Conservation (phyloP, 1,140 invertebrate species). For the Apis florea region DNA sequence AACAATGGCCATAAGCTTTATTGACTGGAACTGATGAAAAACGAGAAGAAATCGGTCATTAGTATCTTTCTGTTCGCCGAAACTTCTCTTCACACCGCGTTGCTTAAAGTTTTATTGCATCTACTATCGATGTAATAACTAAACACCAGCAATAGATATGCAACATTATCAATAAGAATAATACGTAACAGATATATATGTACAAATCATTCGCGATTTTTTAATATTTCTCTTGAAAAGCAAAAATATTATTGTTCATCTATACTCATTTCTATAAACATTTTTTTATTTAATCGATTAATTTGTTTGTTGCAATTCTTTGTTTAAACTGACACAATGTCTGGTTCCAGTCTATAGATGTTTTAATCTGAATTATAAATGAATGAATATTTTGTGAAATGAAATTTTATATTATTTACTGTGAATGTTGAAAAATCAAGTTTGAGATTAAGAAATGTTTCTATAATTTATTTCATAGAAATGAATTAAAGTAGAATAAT, state of each 20-base stretch:
- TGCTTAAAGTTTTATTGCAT: slow-evolving; percentile 50
- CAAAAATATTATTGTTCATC: slow-evolving; percentile 43
- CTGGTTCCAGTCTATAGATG: not conserved
- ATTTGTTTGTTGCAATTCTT: not conserved
- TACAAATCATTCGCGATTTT: slow-evolving; percentile 13
- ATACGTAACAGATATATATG: slow-evolving; percentile 35
- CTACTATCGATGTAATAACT: slow-evolving; percentile 61
- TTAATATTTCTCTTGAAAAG: slow-evolving; percentile 26
- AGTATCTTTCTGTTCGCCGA: slow-evolving; percentile 45
- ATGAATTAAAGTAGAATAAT: too few species aligned
- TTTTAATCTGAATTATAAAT: not conserved
- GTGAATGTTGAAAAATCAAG: too few species aligned
- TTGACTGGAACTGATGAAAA: slow-evolving; percentile 76
- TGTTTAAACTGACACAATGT: not conserved
- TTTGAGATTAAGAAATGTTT: too few species aligned
- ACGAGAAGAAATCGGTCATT: slow-evolving; percentile 66
- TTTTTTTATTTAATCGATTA: slow-evolving; percentile 9
- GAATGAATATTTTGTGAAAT: too few species aligned
- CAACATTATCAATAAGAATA: slow-evolving; percentile 33
- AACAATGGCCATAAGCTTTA: slow-evolving; percentile 74
- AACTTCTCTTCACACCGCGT: slow-evolving; percentile 26
- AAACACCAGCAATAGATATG: slow-evolving; percentile 63
- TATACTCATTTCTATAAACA: not conserved
- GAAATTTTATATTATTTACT: too few species aligned
- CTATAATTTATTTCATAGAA: too few species aligned